Evolutionary conservation across 2,797 vertebrate genomes (phyloP).

Genomic region (Urophycis tenuis): DNA sequence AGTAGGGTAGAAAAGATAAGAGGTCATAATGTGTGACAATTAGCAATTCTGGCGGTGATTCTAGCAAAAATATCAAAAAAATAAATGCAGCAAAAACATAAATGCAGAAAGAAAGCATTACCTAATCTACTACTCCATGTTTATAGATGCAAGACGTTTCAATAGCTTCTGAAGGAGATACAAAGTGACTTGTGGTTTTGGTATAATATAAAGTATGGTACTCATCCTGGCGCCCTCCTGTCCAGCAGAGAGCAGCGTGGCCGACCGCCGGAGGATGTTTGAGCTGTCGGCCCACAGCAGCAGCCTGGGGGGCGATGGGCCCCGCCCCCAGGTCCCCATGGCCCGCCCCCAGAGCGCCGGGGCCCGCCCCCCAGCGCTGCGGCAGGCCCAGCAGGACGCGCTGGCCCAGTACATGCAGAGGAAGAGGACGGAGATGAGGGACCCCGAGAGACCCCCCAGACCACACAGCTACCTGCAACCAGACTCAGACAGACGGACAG

Average conservation of each 20-base stretch:
- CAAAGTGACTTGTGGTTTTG: background rate
- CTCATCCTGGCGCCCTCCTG: background rate
- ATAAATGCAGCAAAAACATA: too few relatives aligned
- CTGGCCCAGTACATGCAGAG: slow-evolving; percentile 84
- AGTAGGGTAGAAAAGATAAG: too few relatives aligned
- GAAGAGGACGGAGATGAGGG: slow-evolving; percentile 72
- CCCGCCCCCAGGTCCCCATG: slow-evolving; percentile 45
- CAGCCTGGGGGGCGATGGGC: slow-evolving; percentile 9
- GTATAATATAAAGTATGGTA: background rate
- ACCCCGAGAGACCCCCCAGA: slow-evolving; percentile 44
- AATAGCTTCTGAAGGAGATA: background rate
- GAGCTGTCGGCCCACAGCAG: slow-evolving; percentile 69
- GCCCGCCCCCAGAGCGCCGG: slow-evolving; percentile 61
- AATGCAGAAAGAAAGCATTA: too few relatives aligned
- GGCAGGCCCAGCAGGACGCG: slow-evolving; percentile 86
- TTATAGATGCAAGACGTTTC: background rate
- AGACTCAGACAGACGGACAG: slow-evolving; percentile 34
- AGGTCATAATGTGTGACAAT: too few relatives aligned
- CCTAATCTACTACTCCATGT: background rate
- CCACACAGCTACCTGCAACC: slow-evolving; percentile 65
- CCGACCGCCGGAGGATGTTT: slow-evolving; percentile 83
- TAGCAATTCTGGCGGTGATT: too few relatives aligned
- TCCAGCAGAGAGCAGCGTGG: slow-evolving; percentile 75
- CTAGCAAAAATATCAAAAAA: too few relatives aligned
- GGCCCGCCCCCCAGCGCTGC: slow-evolving; percentile 76